Evolutionary conservation across 1,140 invertebrate species (phyloP).

Genomic region (Neodiprion fabricii): DNA sequence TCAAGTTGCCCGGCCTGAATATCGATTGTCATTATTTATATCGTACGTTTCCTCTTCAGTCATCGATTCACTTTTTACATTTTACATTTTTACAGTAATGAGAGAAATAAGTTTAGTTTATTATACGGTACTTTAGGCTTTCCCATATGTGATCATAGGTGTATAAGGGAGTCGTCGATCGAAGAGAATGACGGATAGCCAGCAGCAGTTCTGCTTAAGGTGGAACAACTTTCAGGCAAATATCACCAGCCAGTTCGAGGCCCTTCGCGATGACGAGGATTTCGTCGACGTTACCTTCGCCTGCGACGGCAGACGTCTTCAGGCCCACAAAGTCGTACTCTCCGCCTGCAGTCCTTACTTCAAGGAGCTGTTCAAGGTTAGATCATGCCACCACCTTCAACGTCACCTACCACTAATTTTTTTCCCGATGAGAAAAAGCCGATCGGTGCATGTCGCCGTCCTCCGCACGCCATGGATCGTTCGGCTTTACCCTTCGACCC

Average conservation of each 20-base stretch:
- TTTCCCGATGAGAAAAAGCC: background rate
- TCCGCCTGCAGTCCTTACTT: constrained; percentile 83
- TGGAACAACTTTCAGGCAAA: constrained; percentile 94
- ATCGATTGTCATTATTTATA: constrained; percentile 65
- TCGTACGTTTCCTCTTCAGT: constrained; percentile 64
- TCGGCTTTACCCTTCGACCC: background rate
- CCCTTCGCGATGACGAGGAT: constrained; percentile 79
- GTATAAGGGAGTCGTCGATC: constrained; percentile 46
- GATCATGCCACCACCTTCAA: constrained; percentile 38
- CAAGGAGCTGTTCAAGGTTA: constrained; percentile 83
- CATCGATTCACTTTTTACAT: constrained; percentile 65
- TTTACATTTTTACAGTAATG: constrained; percentile 64
- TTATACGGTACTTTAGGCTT: constrained; percentile 48
- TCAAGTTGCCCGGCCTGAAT: constrained; percentile 46
- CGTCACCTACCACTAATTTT: constrained; percentile 1
- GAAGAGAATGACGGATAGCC: constrained; percentile 57
- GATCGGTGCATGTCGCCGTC: constrained; percentile 25
- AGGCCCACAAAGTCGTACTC: constrained; percentile 82
- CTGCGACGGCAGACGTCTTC: constrained; percentile 77
- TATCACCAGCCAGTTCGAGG: constrained; percentile 82
- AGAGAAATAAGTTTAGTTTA: constrained; percentile 58
- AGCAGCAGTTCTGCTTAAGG: constrained; percentile 87
- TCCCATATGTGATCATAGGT: constrained; percentile 53
- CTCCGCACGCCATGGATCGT: background rate
- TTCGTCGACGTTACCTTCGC: constrained; percentile 85